Evolutionary conservation across 2,888 invertebrate species (phyloP), one percentile per base, ranked within the genome.

Genomic region (Tipula confusa): DNA sequence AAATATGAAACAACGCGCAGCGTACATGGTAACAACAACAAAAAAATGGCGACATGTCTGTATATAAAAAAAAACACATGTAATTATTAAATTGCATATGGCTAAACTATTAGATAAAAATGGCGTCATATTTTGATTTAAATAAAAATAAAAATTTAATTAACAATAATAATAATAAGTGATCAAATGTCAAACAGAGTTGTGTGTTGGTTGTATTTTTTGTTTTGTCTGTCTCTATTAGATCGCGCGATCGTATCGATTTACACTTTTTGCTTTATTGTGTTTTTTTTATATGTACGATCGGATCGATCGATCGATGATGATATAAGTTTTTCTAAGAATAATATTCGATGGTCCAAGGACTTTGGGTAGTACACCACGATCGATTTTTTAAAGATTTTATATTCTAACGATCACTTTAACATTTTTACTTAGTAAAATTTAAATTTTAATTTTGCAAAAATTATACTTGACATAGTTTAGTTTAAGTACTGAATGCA

Each of bases 401-500:
- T n/a, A n/a, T 64, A 64, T 24, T 64, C 64, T 64, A 24, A 18
- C 18, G 9, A 64, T 64, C 64, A 9, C 9, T 64, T 43, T n/a
- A 6, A 4, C 15, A 38, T n/a, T 2, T 64, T 11, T 18, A 9
- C 24, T 64, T 11, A 33, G 33, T 9, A 33, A 33, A 33, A 33
- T 33, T 11, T 6, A 33, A 33, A 33, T 64, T 24, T 64, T 64
- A 9, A 3, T 11, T 64, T 64, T 64, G 11, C 24, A 24, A 24
- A 64, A 64, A 64, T 64, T 64, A 64, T 64, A 64, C 64, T 64
- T 64, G 64, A 64, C 64, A 64, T 64, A 64, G 64, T 64, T 64
- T 64, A 64, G 24, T 64, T 64, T 64, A 64, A 64, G 24, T 24
- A 24, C 64, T n/a, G n/a, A n/a, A 7, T 24, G 9, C 5, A 24